Percentiles rank a stretch among this genome's conserved stretches.
Conservation (phyloP, 2,797 vertebrate species). For the Labeo calbasu region DNA sequence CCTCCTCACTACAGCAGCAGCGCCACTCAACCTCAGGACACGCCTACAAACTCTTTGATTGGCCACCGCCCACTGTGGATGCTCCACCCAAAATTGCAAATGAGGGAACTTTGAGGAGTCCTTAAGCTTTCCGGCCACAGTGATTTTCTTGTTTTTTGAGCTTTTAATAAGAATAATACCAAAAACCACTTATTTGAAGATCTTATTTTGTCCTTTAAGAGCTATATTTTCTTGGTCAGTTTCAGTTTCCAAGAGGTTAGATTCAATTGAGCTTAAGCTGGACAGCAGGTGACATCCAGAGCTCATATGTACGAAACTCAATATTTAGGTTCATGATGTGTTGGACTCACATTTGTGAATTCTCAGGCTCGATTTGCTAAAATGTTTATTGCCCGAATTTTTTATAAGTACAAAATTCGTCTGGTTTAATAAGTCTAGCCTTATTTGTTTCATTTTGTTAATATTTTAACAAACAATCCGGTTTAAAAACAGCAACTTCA, state of each 20-base stretch:
- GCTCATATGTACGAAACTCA: not conserved
- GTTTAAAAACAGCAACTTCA: not conserved
- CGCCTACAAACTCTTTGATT: constrained; percentile 4
- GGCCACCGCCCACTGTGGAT: not conserved
- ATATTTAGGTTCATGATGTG: not conserved
- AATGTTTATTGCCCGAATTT: not conserved
- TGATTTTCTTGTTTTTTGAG: not conserved
- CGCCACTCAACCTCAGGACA: constrained; percentile 29
- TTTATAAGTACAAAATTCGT: not conserved
- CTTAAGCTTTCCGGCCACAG: not conserved
- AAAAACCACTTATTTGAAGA: not conserved
- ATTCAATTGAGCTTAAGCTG: constrained; percentile 12
- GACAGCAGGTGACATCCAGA: not conserved
- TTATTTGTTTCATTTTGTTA: not conserved
- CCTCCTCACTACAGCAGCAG: constrained; percentile 25
- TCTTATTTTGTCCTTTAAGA: constrained; percentile 1
- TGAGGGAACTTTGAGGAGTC: not conserved
- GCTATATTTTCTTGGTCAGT: constrained; percentile 19
- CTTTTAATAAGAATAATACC: not conserved
- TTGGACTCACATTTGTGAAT: not conserved
- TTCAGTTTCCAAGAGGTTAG: constrained; percentile 9
- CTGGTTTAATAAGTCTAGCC: not conserved
- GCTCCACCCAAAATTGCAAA: constrained; percentile 1
- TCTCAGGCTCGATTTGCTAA: constrained; percentile 1
- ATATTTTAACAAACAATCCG: not conserved